These are phyloP conservation scores for Platyscapa corneri DNA, from an alignment of 1,140 invertebrate species.

Conservation along the genomic window DNA sequence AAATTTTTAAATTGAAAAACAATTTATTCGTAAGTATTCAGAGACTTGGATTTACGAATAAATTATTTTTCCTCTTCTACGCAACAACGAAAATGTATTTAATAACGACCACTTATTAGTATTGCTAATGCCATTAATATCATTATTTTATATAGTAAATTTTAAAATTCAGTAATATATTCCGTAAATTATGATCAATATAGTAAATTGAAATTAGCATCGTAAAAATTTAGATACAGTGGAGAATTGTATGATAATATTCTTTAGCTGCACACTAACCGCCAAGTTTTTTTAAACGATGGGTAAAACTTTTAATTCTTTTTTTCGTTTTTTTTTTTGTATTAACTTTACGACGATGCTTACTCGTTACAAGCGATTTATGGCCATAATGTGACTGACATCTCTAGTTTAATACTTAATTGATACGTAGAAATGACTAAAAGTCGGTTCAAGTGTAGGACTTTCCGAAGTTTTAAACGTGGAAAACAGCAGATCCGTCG, in stretches of 20 bases:
- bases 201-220: background rate
- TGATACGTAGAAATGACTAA: background rate
- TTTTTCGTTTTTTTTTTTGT: background rate
- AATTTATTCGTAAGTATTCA: background rate
- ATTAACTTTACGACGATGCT: background rate
- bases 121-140: too few relatives aligned
- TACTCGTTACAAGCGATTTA: background rate
- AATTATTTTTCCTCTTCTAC: background rate
- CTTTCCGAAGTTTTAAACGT: too few relatives aligned
- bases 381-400: background rate
- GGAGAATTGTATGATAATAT: background rate
- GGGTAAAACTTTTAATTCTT: background rate
- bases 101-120: background rate
- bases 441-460: background rate
- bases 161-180: background rate
- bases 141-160: background rate
- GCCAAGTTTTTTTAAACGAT: background rate
- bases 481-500: background rate
- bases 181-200: background rate
- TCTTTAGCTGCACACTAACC: background rate
- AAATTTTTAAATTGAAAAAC: background rate
- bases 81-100: background rate
- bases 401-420: background rate
- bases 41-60: background rate
- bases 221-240: background rate